Conservation (phyloP, 1,140 invertebrate genomes). For the Plectrocnemia conspersa region DNA sequence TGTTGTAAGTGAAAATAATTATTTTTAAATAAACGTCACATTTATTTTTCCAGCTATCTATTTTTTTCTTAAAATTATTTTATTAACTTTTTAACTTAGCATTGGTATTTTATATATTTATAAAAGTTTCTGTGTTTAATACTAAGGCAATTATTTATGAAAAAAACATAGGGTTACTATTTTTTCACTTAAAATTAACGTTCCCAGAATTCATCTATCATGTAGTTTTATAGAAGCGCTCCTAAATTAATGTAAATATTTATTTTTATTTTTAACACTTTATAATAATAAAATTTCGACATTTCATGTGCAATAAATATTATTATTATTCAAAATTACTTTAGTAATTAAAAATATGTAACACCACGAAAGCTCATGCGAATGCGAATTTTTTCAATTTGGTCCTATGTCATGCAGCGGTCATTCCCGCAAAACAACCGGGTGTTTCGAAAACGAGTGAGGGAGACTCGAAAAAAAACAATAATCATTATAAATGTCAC, state of each 20-base stretch:
- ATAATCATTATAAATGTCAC: constrained; percentile 30
- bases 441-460: background rate
- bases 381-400: constrained; percentile 23
- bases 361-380: constrained; percentile 3
- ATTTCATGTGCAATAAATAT: background rate
- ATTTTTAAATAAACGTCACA: too few species aligned
- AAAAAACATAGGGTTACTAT: too few species aligned
- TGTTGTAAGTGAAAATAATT: too few species aligned
- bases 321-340: background rate
- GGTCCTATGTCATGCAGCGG: constrained; percentile 24
- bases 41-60: too few species aligned
- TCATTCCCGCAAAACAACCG: constrained; percentile 29
- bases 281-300: background rate
- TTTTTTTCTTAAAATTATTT: constrained; percentile 1
- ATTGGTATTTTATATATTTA: background rate
- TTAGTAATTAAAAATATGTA: background rate
- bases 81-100: background rate
- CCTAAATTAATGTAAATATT: too few species aligned
- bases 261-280: too few species aligned
- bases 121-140: constrained; percentile 2
- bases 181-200: too few species aligned
- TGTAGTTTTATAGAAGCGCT: too few species aligned
- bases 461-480: constrained; percentile 13
- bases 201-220: too few species aligned
- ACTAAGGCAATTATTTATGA: background rate